Conservation (phyloP, 2,888 invertebrate species). For the Eupithecia dodoneata region DNA sequence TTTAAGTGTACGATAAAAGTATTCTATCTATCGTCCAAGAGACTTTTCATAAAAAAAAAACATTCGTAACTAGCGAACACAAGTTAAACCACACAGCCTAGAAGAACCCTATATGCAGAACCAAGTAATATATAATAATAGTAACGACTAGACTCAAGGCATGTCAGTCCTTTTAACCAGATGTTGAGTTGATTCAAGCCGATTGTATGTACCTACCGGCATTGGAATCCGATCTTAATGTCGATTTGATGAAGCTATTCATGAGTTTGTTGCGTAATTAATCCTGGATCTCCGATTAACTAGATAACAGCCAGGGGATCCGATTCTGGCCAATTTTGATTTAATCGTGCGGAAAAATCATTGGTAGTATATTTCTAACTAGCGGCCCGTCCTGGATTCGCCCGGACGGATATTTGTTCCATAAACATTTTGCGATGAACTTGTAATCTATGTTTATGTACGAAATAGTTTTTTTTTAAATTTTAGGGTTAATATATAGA, state of each 20-base stretch:
- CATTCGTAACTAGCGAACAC: not conserved
- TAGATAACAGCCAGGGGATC: not conserved
- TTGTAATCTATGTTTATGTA: too few species aligned
- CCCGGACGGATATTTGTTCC: too few species aligned
- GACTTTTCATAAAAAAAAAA: not conserved
- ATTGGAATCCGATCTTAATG: not conserved
- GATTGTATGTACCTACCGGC: not conserved
- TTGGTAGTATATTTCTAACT: not conserved
- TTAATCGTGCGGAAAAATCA: not conserved
- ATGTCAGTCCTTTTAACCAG: not conserved
- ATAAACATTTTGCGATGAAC: too few species aligned
- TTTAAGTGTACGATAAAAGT: too few species aligned
- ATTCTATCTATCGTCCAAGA: not conserved
- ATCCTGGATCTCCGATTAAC: not conserved
- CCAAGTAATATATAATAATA: too few species aligned
- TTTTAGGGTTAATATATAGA: too few species aligned
- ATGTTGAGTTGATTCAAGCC: not conserved
- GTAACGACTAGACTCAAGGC: not conserved
- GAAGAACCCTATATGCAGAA: not conserved
- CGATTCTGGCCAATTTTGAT: not conserved
- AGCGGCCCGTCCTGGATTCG: too few species aligned
- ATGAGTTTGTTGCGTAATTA: constrained; percentile 5
- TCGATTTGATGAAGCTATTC: constrained; percentile 5
- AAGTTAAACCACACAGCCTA: not conserved
- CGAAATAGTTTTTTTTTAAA: too few species aligned